Evolutionary conservation across 2,888 invertebrate genomes (phyloP).

Genomic region (Ophraella communa): DNA sequence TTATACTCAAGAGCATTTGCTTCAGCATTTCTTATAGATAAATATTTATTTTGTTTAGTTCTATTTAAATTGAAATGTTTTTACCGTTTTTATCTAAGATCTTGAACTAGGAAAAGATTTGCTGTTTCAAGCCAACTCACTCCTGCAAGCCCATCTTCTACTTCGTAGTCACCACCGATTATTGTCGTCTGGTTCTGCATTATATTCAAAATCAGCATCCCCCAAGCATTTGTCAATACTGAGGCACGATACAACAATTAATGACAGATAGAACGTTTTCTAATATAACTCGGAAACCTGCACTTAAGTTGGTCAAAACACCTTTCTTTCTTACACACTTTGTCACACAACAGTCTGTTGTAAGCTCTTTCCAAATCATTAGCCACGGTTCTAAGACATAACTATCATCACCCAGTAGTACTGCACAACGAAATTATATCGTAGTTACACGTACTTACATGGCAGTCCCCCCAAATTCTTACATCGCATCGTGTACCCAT

Average conservation of each 20-base stretch:
- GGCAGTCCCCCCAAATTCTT: background rate
- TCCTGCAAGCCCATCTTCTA: background rate
- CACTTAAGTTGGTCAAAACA: constrained; percentile 24
- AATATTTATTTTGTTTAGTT: too few species aligned
- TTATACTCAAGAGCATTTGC: too few species aligned
- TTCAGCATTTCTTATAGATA: too few species aligned
- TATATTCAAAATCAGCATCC: background rate
- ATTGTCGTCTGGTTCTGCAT: too few species aligned
- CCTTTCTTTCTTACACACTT: constrained; percentile 16
- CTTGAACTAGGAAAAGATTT: too few species aligned
- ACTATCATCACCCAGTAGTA: constrained; percentile 1
- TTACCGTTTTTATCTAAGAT: too few species aligned
- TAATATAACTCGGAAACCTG: constrained; percentile 27
- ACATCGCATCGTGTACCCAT: background rate
- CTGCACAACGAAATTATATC: background rate
- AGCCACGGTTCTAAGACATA: background rate
- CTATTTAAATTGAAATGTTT: too few species aligned
- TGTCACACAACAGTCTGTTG: background rate
- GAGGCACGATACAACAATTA: background rate
- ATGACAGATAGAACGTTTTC: constrained; percentile 16
- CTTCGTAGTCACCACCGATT: background rate
- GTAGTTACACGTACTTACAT: background rate
- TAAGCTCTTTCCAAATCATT: background rate
- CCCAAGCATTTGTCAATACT: background rate
- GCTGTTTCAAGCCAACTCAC: too few species aligned